A percentile compares a stretch with the other conserved stretches of the same genome.
Conservation (phyloP, 1,140 invertebrate genomes). For the Nasonia longicornis region DNA sequence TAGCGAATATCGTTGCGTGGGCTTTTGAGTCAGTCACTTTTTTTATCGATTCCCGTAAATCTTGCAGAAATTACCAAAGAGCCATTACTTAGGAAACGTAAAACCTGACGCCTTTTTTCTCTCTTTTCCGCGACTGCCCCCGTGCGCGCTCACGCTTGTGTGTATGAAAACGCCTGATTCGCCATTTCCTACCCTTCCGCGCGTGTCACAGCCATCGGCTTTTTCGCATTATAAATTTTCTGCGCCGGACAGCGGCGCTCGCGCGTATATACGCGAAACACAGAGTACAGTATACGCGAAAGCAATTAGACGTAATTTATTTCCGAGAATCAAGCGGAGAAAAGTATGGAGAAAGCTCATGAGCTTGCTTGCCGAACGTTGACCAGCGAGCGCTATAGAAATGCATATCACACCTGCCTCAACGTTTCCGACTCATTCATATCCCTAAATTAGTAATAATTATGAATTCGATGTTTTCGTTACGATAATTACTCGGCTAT, state of each 20-base stretch:
- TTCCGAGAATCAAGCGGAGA: not conserved
- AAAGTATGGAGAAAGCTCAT: not conserved
- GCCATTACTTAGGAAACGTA: conserved; percentile 43
- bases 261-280: conserved; percentile 29
- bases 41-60: conserved; percentile 44
- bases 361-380: too few relatives aligned
- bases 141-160: not conserved
- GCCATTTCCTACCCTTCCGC: conserved; percentile 1
- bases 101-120: conserved; percentile 18
- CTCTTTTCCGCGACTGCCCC: not conserved
- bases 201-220: conserved; percentile 43
- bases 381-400: too few relatives aligned
- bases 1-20: conserved; percentile 27
- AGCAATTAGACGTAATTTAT: conserved; percentile 1
- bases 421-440: not conserved
- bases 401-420: not conserved
- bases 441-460: too few relatives aligned
- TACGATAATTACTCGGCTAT: too few relatives aligned
- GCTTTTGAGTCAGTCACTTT: conserved; percentile 24
- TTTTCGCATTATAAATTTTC: conserved; percentile 62
- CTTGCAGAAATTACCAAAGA: conserved; percentile 42
- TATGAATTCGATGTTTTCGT: too few relatives aligned
- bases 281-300: not conserved
- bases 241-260: conserved; percentile 54
- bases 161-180: not conserved